Base-by-base conservation (phyloP, 2,113 vertebrate species). In the Athene cunicularia region DNA sequence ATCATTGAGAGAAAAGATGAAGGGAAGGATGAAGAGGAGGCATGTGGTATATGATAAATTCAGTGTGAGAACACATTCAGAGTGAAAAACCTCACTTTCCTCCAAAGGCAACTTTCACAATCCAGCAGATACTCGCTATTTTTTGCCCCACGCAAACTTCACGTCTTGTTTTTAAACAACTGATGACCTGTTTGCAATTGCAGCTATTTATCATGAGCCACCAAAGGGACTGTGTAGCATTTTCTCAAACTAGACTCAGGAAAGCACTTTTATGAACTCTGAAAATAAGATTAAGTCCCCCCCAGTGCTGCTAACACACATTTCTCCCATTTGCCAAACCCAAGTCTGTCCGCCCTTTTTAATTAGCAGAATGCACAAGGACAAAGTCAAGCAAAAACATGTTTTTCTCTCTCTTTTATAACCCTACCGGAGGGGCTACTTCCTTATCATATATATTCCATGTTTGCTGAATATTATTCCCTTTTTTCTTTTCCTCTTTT, bases 211-310 rank as follows among this genome's bases (percentile, higher is more conserved):
- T 17, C 45, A 56, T 1, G 13, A 62, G 45, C 66, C 55, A 80
- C 32, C 19, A 82, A 66, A 53, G 26, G 3, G 8, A 66, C 30
- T 7, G 0, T 3, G 11, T 2, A 43, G 13, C 3, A 2, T 32
- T 60, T 64, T 59, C 53, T 68, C 16, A 35, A 79, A 53, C 7
- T 5, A 33, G 35, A 19, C 56, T 45, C 20, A 30, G 27, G 5
- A 64, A 64, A 41, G 19, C 15, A 53, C 59, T 82, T 41, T 4
- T 12, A 41, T 12, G 13, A 76, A 33, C 22, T 62, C 53, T 37
- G 23, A 55, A 86, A 80, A 9, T 0, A 90, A 30, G 17, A 64
- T 50, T 62, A 73, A 80, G 13, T 22, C 10, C 27, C 11, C 45
- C 28, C 4, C 9, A 47, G 18, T 20, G 11, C 59, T 67, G 18